Evolutionary conservation across 2,797 vertebrate genomes (phyloP), one percentile per base, ranked within the genome.

Genomic region (Hoplostethus mediterraneus): DNA sequence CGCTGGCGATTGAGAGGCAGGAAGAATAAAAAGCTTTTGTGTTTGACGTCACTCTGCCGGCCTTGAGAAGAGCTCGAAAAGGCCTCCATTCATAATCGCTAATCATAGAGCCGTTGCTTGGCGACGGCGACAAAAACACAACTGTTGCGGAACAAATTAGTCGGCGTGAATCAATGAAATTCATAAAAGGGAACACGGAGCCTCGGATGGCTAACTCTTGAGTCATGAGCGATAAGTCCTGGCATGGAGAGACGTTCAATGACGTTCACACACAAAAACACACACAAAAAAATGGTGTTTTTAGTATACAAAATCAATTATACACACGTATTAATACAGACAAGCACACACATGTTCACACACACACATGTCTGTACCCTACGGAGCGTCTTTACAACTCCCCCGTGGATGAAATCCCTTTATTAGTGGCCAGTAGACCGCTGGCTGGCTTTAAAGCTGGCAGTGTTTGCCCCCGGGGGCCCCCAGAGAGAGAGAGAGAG

Each of bases 361-460:
- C 63, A 69, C 65, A 82, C 67, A 75, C 55, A 67, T 53, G 21
- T 73, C 30, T 76, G 63, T 71, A 64, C 63, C 71, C 45, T 58
- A 11, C 13, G 3, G n/a, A 63, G 44, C 54, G 60, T 60, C 63
- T 81, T 88, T 86, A 79, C 75, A 71, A 72, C 63, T 87, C 88
- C 1, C 71, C 83, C 68, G 69, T 72, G 81, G 84, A 82, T 74
- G 66, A 77, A 82, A 79, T 85, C 71, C 64, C 75, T 90, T 90
- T 86, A 92, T 90, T 89, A 88, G 78, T 75, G 73, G 76, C 83
- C 79, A 80, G 82, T 75, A 79, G 86, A 83, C 87, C 79, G 73
- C 83, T 93, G 85, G 86, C 86, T 81, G 86, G 48, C 84, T 86
- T 79, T 75, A 89, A 87, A 87, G 67, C 80, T 84, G 81, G 84